These are phyloP conservation scores for Terrapene triunguis DNA, from an alignment of 2,113 vertebrate genomes.

Conservation along the genomic window DNA sequence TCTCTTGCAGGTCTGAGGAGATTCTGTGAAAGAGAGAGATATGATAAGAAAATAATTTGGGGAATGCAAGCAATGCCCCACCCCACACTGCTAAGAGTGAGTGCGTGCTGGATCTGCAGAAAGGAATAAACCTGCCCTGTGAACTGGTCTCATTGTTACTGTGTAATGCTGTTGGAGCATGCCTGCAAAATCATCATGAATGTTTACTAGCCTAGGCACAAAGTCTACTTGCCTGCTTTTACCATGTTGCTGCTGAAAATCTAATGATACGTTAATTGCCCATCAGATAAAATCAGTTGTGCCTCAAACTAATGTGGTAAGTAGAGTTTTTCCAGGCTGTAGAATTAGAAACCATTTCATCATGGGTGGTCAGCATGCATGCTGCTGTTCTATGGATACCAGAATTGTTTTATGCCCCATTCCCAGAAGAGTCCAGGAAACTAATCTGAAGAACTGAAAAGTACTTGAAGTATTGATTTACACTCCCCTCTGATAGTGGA, in stretches of 20 bases:
- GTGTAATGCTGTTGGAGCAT: slow-evolving; percentile 1
- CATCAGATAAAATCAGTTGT: slow-evolving; percentile 51
- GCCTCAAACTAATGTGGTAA: slow-evolving; percentile 45
- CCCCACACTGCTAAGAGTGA: background rate
- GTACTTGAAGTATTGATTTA: background rate
- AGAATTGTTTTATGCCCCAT: background rate
- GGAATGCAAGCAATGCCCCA: background rate
- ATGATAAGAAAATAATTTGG: background rate
- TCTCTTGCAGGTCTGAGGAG: slow-evolving; percentile 8
- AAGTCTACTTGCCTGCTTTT: background rate
- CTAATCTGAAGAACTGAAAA: background rate
- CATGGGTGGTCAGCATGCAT: background rate
- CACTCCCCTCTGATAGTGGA: background rate
- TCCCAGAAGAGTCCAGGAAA: background rate
- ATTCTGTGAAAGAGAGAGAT: background rate
- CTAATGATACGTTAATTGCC: slow-evolving; percentile 34
- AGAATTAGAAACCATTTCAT: slow-evolving; percentile 28
- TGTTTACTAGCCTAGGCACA: slow-evolving; percentile 33
- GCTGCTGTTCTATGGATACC: background rate
- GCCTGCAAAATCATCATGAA: background rate
- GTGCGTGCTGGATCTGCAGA: slow-evolving; percentile 17
- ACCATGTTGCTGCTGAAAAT: slow-evolving; percentile 36
- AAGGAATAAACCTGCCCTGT: slow-evolving; percentile 29
- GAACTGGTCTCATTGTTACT: background rate
- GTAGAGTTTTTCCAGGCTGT: slow-evolving; percentile 42